These are phyloP conservation scores for Xestobium rufovillosum DNA, from an alignment of 2,888 invertebrate genomes.

Conservation along the genomic window DNA sequence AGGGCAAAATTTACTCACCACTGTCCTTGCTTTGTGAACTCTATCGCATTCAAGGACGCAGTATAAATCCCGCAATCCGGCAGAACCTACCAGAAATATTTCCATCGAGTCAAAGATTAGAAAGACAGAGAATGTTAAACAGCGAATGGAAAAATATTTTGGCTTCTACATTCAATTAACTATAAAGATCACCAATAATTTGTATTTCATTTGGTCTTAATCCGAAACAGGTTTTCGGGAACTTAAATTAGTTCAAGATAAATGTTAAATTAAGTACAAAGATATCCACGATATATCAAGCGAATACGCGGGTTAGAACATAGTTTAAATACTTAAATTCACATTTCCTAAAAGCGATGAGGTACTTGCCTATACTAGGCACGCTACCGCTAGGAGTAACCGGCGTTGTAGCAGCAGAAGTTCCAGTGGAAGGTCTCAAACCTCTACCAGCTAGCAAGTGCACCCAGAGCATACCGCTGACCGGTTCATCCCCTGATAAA, in stretches of 20 bases:
- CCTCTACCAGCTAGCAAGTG: slow-evolving; percentile 84
- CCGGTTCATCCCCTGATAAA: slow-evolving; percentile 49
- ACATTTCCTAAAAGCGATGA: too few relatives aligned
- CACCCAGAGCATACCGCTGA: slow-evolving; percentile 86
- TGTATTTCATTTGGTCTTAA: too few relatives aligned
- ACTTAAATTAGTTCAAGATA: too few relatives aligned
- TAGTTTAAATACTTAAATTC: too few relatives aligned
- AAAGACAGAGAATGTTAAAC: too few relatives aligned
- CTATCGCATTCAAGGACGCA: slow-evolving; percentile 97
- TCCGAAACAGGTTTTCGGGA: too few relatives aligned
- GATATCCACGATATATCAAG: too few relatives aligned
- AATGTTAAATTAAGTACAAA: too few relatives aligned
- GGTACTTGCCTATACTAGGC: slow-evolving; percentile 39
- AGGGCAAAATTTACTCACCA: slow-evolving; percentile 54
- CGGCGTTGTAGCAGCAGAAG: slow-evolving; percentile 64
- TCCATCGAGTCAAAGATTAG: slow-evolving; percentile 13
- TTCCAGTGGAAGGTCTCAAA: slow-evolving; percentile 63
- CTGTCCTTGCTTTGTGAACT: slow-evolving; percentile 92
- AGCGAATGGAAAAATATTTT: too few relatives aligned
- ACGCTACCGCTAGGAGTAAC: slow-evolving; percentile 54
- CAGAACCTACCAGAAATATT: slow-evolving; percentile 47
- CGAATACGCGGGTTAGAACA: too few relatives aligned
- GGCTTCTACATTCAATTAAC: too few relatives aligned
- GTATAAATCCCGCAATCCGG: slow-evolving; percentile 77
- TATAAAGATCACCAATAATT: too few relatives aligned